Evolutionary conservation across 1,140 invertebrate species (phyloP), one percentile per base, ranked within the genome.

Genomic region (Sycobia sp.): DNA sequence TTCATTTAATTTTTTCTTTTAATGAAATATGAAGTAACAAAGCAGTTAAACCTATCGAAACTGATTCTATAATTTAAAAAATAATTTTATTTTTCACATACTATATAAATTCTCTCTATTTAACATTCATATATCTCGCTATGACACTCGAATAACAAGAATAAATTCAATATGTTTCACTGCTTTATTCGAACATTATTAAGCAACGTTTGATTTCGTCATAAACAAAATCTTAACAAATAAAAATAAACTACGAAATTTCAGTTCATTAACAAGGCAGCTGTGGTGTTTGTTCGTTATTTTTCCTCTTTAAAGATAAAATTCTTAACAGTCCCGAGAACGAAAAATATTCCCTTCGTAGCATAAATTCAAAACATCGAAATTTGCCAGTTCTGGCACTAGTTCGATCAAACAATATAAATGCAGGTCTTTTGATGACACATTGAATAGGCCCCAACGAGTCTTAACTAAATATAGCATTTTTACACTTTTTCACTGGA

Each of bases 261-360:
- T 53, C 23, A 54, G 32, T 59, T 59, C 16, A 38, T 43, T 44
- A n/a, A n/a, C 51, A 65, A 53, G 56, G 56, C 62, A 64, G 62
- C 53, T 57, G 51, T 36, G 62, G 38, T 16, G 2, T 64, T 64
- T 64, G 62, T 64, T 64, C 62, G 38, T 57, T 51, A 63, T 50
- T 41, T 29, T 43, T 32, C 34, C 44, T 56, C 27, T 11, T 8
- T 44, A 20, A 9, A 51, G 25, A 10, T 41, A 46, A 29, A 22
- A 47, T 49, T 23, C 16, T 29, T 0, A 49, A 39, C 18, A 38
- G 22, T 58, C 47, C 47, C 46, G 39, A 50, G 44, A 65, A 59
- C 22, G 20, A 43, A 27, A 34, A n/a, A 34, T 41, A 53, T 13
- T 58, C 22, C 55, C 47, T 34, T 58, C 25, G 27, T 16, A 56